Evolutionary conservation across 2,113 vertebrate genomes (phyloP), one percentile per base, ranked within the genome.

Genomic region (Okapia johnstoni): DNA sequence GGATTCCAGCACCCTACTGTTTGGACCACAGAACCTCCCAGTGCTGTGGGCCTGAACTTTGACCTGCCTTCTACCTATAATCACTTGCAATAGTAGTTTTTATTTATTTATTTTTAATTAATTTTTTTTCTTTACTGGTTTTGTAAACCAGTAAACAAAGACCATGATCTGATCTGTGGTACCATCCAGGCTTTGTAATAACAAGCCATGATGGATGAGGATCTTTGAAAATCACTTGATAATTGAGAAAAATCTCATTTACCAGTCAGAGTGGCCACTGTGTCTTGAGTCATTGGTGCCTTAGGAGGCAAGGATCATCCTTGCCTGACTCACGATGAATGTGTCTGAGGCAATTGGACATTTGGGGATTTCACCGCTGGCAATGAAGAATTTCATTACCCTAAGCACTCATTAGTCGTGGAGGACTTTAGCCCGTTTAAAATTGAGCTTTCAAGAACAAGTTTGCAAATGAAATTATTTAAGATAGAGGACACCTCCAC

Each of bases 371-470:
- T 94, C 66, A 58, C 46, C 3, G 3, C 46, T 50, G 83, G 86
- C 93, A 93, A 76, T 79, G 88, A 97, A 28, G 40, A 50, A 96
- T 96, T 97, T 93, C 84, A 95, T 96, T 96, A 52, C 91, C 77
- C 4, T 60, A 86, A 98, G 70, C 11, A n/a, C 58, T 86, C 88
- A 97, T 93, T 88, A 86, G 77, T 79, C 90, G 60, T 93, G 90
- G 66, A 96, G 76, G 70, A 93, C 83, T 93, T 93, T 57, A 90
- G 81, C 6, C 28, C 25, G 55, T 95, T 97, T 96, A 88, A 95
- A 97, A 91, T 86, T 50, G n/a, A 58, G 89, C 86, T 94, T 97
- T 96, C 16, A 57, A 84, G 94, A 96, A 83, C 70, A 93, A 91
- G 36, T 96, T 97, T 94, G 60, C 36, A 54, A 70, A 94, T 88